Base-by-base conservation (phyloP, 2,797 vertebrate species). In the Spondyliosoma cantharus region DNA sequence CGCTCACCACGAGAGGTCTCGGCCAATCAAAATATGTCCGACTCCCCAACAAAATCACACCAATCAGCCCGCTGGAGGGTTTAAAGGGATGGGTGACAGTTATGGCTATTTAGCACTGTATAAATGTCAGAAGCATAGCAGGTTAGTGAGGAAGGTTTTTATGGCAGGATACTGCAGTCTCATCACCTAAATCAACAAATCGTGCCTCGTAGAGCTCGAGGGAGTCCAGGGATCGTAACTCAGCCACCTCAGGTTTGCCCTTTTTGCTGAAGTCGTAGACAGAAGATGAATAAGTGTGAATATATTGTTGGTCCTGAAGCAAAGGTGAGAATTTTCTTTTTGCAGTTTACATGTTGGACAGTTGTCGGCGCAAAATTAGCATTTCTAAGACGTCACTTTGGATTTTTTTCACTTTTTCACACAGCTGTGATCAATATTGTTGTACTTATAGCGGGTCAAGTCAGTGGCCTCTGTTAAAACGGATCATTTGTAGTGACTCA, bases 21-120 rank as follows among this genome's bases (percentile, higher is more conserved):
- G 49, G 61, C 71, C 63, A 60, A 74, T 84, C 62, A 80, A 84
- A 89, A 85, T 71, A 71, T 74, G 79, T 86, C 80, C 81, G 50
- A 16, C 74, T 76, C 67, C 48, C 82, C 71, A 5, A 67, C 76
- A 76, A 70, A 76, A 64, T 78, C 79, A 73, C 58, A 74, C 70
- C 56, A 58, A 62, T 78, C 54, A 50, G 43, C n/a, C 64, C 37
- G 52, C 22, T 66, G 45, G 56, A 72, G 25, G 50, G 54, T 54
- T 66, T 78, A 67, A 74, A 62, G 65, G 20, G 53, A 61, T 15
- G 29, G 60, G n/a, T 56, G 71, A 66, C 54, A 24, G 43, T 75
- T 65, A 53, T 3, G 37, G 57, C 17, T 9, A 11, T 43, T 74
- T 52, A 22, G 27, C 27, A 32, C 59, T 42, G 66, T 59, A 56